Conservation (phyloP, 2,113 vertebrate genomes). For the Petrocephalus zakoni region DNA sequence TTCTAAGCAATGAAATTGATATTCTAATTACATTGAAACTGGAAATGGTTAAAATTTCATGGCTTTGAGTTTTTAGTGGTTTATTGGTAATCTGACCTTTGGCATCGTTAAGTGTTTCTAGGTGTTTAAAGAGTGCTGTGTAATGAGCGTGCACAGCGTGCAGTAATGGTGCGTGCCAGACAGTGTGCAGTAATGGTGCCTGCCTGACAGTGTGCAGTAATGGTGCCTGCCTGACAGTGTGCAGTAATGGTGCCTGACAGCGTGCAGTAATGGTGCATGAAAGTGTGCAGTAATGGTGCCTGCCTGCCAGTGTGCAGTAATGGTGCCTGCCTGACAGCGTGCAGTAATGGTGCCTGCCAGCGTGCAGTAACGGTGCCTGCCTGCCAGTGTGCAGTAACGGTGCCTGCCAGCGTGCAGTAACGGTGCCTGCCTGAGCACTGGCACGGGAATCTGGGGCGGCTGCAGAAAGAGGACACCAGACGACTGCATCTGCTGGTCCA, state of each 20-base stretch:
- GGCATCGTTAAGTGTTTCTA: neutral
- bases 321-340: neutral
- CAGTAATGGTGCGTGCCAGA: neutral
- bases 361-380: neutral
- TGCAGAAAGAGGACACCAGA: neutral
- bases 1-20: neutral
- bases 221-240: neutral
- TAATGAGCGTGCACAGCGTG: neutral
- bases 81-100: neutral
- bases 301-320: neutral
- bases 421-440: neutral
- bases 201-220: neutral
- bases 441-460: neutral
- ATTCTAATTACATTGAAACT: neutral
- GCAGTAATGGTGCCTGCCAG: no score
- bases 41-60: neutral
- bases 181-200: neutral
- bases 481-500: neutral
- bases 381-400: neutral
- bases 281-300: neutral
- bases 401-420: neutral
- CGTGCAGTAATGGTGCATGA: no score
- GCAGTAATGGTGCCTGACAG: neutral
- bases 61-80: neutral
- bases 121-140: neutral